These are phyloP conservation scores for Alloscopus bannaensis DNA, from an alignment of 2,888 invertebrate species.

Conservation along the genomic window DNA sequence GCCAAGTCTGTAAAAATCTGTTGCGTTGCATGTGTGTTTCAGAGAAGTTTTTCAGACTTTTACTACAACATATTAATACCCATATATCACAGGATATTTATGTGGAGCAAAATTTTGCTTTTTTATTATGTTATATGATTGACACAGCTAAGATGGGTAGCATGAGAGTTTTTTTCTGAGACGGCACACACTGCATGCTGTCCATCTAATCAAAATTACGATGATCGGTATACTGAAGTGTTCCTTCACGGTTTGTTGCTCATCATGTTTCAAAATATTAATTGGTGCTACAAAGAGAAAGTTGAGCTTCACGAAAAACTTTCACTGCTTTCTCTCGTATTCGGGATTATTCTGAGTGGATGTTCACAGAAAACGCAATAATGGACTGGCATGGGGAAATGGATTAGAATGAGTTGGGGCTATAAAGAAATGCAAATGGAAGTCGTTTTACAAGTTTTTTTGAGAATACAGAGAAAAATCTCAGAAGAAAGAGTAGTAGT, in stretches of 20 bases:
- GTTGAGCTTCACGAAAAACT: not conserved
- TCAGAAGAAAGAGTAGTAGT: constrained; percentile 45
- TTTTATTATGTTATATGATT: not conserved
- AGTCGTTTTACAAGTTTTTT: constrained; percentile 6
- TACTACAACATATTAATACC: too few species aligned
- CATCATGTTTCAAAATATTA: too few species aligned
- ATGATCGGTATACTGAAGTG: too few species aligned
- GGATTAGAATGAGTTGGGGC: constrained; percentile 68
- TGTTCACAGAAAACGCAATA: too few species aligned
- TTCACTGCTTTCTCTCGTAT: not conserved
- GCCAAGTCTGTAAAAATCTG: constrained; percentile 53
- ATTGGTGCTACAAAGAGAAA: not conserved
- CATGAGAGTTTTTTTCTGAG: too few species aligned
- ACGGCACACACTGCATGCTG: too few species aligned
- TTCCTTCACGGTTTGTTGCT: too few species aligned
- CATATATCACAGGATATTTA: too few species aligned
- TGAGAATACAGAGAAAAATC: not conserved
- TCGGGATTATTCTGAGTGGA: too few species aligned
- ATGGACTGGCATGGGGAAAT: constrained; percentile 65
- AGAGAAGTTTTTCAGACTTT: constrained; percentile 17
- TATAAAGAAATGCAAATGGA: too few species aligned
- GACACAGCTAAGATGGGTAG: not conserved
- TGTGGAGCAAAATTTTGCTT: constrained; percentile 10
- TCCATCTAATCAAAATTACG: too few species aligned
- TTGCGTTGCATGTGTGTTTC: constrained; percentile 48